Evolutionary conservation across 2,888 invertebrate genomes (phyloP), one percentile per base, ranked within the genome.

Genomic region (Drosophila fulvimacula): DNA sequence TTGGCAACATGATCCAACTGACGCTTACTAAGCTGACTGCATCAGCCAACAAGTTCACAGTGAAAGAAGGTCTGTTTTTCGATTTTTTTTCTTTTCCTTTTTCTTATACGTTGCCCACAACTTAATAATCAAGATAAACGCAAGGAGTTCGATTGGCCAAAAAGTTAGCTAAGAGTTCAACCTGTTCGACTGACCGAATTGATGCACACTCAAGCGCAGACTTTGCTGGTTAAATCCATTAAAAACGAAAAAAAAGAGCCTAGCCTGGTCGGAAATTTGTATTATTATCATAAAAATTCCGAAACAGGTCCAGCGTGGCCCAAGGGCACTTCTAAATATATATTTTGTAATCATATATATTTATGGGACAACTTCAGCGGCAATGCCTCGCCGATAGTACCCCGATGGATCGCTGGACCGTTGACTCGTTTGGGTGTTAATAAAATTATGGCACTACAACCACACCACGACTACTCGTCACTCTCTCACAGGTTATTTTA

Each of bases 181-280:
- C 88, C 82, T 82, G 82, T 82, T 79, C 85, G 69, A 73, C 76
- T 84, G 88, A 87, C 79, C 88, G 88, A 82, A 87, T 87, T 87
- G 79, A 87, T 76, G 88, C 73, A 63, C 81, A 82, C 73, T 69
- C 66, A 75, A 57, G 41, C 41, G 36, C 53, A 38, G 59, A 48
- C 42, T n/a, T 38, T 9, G 36, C 17, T 44, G 38, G 48, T 36
- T 59, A 38, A 36, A 24, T 52, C 38, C 52, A 52, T 84, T 82
- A 82, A 82, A 68, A 66, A 19, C 17, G 17, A 41, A 73, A 63
- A 60, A 76, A 32, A 11, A 13, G 2, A 17, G 30, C 30, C 30
- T 9, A 48, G 48, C 30, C 60, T 69, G 67, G 78, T 81, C 72
- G 68, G 65, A 81, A 84, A 79, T 87, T 79, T 68, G 72, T 80